phyloP scores from a whole-genome alignment of 2,888 invertebrate species.

The Diploptera punctata region DNA sequence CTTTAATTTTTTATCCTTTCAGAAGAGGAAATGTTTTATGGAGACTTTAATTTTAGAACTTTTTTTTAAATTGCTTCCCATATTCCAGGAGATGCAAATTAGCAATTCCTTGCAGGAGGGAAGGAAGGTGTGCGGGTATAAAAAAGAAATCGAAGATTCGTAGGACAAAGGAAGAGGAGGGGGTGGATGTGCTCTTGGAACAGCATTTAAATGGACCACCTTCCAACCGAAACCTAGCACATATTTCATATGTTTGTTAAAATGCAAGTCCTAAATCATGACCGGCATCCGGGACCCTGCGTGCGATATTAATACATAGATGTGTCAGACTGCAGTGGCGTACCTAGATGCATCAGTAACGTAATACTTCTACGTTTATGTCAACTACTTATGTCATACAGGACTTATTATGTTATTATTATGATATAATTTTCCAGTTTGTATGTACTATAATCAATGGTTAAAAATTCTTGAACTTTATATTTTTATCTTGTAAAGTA shows the following conservation, averaged over 20 bases:
- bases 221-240: not conserved
- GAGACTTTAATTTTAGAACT: no score
- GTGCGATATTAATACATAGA: slow-evolving; percentile 33
- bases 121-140: not conserved
- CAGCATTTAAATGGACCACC: slow-evolving; percentile 22
- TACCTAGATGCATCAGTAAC: no score
- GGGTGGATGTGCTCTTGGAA: not conserved
- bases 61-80: not conserved
- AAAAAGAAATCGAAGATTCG: not conserved
- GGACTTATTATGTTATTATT: no score
- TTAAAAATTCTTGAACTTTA: no score
- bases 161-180: not conserved
- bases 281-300: not conserved
- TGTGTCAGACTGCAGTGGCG: slow-evolving; percentile 1
- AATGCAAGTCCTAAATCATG: slow-evolving; percentile 31
- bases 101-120: not conserved
- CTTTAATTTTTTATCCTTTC: no score
- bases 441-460: no score
- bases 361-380: no score
- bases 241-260: slow-evolving; percentile 33
- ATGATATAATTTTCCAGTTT: no score
- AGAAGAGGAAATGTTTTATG: no score
- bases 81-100: not conserved
- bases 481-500: no score
- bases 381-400: no score